Conservation (phyloP, 1,140 invertebrate species). For the Euwallacea similis region DNA sequence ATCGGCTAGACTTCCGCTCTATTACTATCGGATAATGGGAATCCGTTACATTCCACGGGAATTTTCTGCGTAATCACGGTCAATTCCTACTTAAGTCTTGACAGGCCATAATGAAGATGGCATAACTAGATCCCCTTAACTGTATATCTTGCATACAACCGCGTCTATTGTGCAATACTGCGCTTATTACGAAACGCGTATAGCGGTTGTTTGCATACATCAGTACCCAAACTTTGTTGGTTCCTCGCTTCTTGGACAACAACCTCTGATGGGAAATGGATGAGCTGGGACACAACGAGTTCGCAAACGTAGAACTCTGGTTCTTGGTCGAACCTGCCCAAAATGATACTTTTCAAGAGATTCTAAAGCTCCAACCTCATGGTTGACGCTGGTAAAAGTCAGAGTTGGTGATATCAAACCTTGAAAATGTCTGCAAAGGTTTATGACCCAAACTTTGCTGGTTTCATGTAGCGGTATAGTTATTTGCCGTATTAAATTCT, state of each 20-base stretch:
- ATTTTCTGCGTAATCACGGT: constrained; percentile 1
- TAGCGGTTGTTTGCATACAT: constrained; percentile 22
- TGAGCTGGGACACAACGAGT: constrained; percentile 12
- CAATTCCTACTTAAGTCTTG: background rate
- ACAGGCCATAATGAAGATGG: background rate
- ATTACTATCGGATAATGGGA: constrained; percentile 4
- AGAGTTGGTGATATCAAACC: constrained; percentile 13
- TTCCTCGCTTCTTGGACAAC: constrained; percentile 21
- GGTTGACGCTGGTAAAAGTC: background rate
- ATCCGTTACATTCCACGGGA: constrained; percentile 1
- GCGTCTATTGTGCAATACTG: background rate
- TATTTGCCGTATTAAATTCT: background rate
- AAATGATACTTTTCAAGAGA: background rate
- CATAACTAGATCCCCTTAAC: background rate
- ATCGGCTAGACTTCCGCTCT: background rate
- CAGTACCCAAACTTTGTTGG: constrained; percentile 20
- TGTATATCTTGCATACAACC: background rate
- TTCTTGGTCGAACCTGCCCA: too few relatives aligned
- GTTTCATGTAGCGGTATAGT: background rate
- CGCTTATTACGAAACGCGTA: background rate
- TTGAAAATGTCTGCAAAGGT: constrained; percentile 21
- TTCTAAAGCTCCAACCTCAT: background rate
- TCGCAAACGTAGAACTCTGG: background rate
- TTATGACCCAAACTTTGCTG: constrained; percentile 18
- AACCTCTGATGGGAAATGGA: constrained; percentile 24